Base-by-base conservation (phyloP, 2,113 vertebrate species). In the Bubo bubo region DNA sequence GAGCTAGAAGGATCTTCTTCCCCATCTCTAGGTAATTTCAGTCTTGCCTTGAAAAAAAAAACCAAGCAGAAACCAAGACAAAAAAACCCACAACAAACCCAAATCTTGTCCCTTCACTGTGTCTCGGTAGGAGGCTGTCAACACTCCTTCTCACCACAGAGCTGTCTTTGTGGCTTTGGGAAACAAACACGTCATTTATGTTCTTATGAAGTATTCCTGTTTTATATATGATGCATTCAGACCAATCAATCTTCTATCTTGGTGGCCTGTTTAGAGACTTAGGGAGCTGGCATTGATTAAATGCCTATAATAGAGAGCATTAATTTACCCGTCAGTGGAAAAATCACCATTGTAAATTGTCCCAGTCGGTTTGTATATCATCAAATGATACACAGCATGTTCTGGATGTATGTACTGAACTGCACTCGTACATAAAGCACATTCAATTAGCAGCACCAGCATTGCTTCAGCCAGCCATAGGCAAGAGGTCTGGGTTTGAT, bases 221-320 rank as follows among this genome's bases (percentile, higher is more conserved):
- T 96, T 97, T 97, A 95, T 97, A 94, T 79, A 90, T 68, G 86
- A 96, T 95, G 87, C 62, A 95, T 93, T 82, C 84, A 90, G 81
- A 79, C 75, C 93, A 84, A 97, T 96, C 95, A 94, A 90, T 95
- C 97, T 95, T 97, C 88, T 55, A 67, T 90, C 96, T 97, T 86
- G 89, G 95, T 96, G 97, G 96, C 90, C 94, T 95, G 96, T 96
- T 95, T 96, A 97, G 98, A 97, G 95, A 89, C 93, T 93, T 62
- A 95, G 98, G 96, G 96, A 97, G 86, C 88, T 94, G 97, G 96
- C 96, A 89, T 97, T 98, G 98, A 99, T 98, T 98, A 99, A 99
- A 98, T 97, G 97, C 91, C 95, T 94, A 89, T 99, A 98, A 99
- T 98, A 97, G 98, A 97, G 95, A 95, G 97, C 98, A 98, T 98